Conservation (phyloP, 2,888 invertebrate genomes). For the Oxyteleia sp. region DNA sequence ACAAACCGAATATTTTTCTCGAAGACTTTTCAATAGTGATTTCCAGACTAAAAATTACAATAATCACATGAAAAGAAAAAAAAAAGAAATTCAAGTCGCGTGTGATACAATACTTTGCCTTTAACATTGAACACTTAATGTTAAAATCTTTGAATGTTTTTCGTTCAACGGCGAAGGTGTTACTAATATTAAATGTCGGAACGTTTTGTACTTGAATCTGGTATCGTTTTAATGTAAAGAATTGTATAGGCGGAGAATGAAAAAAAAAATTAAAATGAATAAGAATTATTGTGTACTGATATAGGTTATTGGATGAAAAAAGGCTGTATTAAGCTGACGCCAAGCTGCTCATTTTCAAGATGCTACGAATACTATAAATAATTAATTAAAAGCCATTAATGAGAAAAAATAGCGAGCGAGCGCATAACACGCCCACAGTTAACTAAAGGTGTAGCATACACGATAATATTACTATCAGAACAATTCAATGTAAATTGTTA, state of each 20-base stretch:
- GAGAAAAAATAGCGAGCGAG: slow-evolving; percentile 84
- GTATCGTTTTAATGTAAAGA: slow-evolving; percentile 67
- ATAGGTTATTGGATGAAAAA: slow-evolving; percentile 71
- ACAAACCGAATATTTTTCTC: slow-evolving; percentile 58
- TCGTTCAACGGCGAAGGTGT: slow-evolving; percentile 57
- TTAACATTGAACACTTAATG: slow-evolving; percentile 59
- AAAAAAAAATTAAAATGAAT: slow-evolving; percentile 44
- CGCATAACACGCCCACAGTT: slow-evolving; percentile 86
- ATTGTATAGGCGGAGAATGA: slow-evolving; percentile 65
- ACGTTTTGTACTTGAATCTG: slow-evolving; percentile 67
- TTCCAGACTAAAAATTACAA: slow-evolving; percentile 32
- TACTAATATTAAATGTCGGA: slow-evolving; percentile 69
- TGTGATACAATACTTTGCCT: slow-evolving; percentile 70
- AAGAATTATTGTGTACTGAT: slow-evolving; percentile 58
- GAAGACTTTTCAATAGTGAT: slow-evolving; percentile 42
- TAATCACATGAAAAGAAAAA: slow-evolving; percentile 25
- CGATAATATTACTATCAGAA: slow-evolving; percentile 86
- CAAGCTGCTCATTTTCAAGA: slow-evolving; percentile 70
- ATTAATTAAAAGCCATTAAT: slow-evolving; percentile 81
- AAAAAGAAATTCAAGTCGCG: slow-evolving; percentile 43
- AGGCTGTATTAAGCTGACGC: slow-evolving; percentile 79
- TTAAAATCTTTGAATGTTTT: slow-evolving; percentile 63
- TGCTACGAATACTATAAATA: slow-evolving; percentile 78
- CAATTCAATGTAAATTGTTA: slow-evolving; percentile 88
- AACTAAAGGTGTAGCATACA: slow-evolving; percentile 86